Conservation (phyloP, 2,797 vertebrate genomes). For the Botia almorhae region DNA sequence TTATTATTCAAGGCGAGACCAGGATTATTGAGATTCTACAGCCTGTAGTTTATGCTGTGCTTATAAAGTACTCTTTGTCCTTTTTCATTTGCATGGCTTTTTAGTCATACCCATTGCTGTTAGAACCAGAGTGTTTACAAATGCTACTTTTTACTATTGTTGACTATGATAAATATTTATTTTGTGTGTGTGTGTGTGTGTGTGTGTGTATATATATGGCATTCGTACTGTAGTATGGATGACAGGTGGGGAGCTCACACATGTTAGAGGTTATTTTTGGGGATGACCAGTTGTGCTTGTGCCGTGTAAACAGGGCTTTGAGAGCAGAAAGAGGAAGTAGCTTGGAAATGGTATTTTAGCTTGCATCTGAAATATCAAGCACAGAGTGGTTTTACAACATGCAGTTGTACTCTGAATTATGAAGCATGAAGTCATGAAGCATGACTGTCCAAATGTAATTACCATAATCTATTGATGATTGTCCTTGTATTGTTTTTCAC, state of each 20-base stretch:
- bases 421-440: background rate
- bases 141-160: background rate
- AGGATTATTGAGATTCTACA: background rate
- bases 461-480: background rate
- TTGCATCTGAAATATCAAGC: conserved; percentile 4
- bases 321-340: conserved; percentile 61
- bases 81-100: conserved; percentile 54
- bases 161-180: background rate
- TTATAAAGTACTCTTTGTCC: conserved; percentile 70
- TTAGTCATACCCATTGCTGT: conserved; percentile 51
- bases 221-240: background rate
- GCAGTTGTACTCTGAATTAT: background rate
- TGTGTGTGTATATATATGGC: no score
- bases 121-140: background rate
- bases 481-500: background rate
- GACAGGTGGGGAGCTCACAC: background rate
- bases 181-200: no score
- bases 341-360: conserved; percentile 42
- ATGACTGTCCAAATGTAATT: background rate
- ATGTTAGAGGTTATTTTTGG: conserved; percentile 34
- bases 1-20: background rate
- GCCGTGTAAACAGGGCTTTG: conserved; percentile 5
- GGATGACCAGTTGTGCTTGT: conserved; percentile 10
- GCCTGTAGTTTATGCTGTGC: conserved; percentile 31
- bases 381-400: background rate